Evolutionary conservation across 2,113 vertebrate genomes (phyloP), one percentile per base, ranked within the genome.

Genomic region (Gallinago undulata): DNA sequence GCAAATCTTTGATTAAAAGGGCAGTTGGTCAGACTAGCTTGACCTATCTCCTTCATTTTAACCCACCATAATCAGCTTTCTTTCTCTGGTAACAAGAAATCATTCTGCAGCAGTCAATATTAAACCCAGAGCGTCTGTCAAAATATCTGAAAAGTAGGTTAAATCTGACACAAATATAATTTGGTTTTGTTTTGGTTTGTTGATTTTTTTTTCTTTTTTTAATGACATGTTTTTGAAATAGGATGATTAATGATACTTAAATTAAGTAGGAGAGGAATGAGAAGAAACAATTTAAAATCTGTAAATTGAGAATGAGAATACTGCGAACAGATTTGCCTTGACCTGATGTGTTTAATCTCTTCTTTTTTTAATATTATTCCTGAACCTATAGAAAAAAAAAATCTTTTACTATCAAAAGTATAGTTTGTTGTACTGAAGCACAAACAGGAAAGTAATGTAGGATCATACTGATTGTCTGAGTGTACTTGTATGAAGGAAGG

Each of bases 61-160:
- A 90, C 48, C 27, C 48, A 48, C 19, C 2, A 6, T 73, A 86
- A 95, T 47, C 76, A 87, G 64, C 72, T 93, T 92, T 9, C 68
- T 95, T 87, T 78, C 60, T 81, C 30, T 76, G 57, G 31, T 87
- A 90, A 75, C 39, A 72, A 75, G 28, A 93, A 95, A 69, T 75
- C 62, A 56, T 76, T 76, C 51, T 69, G 41, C 37, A 84, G 63
- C 50, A 50, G 33, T 9, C 53, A 72, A 31, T 17, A 25, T 63
- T 92, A 93, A 94, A 62, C 19, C 31, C 39, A 72, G 68, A 45
- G 19, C 22, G 27, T 69, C 39, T 70, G 30, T 48, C 43, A 89
- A 92, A 89, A 75, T 72, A 91, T 62, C 51, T 78, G 56, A 92
- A 90, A 91, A 95, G 33, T 56, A 87, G 76, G 73, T 81, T 94